Evolutionary conservation across 1,140 invertebrate species (phyloP).

Genomic region (Drosophila truncata): DNA sequence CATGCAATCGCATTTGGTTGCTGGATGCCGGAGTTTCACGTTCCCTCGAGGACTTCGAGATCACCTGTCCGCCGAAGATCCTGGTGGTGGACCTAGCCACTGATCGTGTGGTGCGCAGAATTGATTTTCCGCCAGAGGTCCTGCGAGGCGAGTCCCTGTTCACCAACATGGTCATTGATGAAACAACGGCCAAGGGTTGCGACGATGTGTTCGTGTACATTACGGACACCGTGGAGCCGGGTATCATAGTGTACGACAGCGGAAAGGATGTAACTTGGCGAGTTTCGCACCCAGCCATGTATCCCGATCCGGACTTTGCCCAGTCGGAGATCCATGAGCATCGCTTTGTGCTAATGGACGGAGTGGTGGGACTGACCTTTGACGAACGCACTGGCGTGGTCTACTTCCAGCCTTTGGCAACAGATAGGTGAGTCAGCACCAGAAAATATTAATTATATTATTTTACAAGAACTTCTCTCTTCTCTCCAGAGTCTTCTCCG

Average conservation of each 20-base stretch:
- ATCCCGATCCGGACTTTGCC: slow-evolving; percentile 91
- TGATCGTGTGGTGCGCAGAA: slow-evolving; percentile 88
- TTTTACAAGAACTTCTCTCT: not conserved
- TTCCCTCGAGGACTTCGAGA: slow-evolving; percentile 90
- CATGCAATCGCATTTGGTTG: slow-evolving; percentile 92
- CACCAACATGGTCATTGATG: slow-evolving; percentile 92
- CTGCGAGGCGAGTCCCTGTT: slow-evolving; percentile 89
- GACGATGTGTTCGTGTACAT: slow-evolving; percentile 92
- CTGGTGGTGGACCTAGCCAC: slow-evolving; percentile 92
- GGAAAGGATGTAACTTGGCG: slow-evolving; percentile 91
- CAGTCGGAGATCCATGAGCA: slow-evolving; percentile 88
- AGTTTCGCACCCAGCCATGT: slow-evolving; percentile 91
- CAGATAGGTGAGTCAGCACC: slow-evolving; percentile 87
- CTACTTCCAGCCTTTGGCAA: slow-evolving; percentile 94
- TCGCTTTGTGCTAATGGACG: slow-evolving; percentile 92
- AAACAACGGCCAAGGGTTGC: slow-evolving; percentile 88
- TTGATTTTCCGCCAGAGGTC: slow-evolving; percentile 88
- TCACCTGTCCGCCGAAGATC: slow-evolving; percentile 92
- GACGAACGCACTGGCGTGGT: slow-evolving; percentile 89
- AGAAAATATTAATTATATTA: no score
- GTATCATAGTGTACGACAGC: slow-evolving; percentile 91
- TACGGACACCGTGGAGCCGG: slow-evolving; percentile 91
- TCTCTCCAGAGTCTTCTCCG: slow-evolving; percentile 88
- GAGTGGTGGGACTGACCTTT: slow-evolving; percentile 91
- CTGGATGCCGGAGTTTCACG: slow-evolving; percentile 90